Conservation (phyloP, 1,140 invertebrate species). For the Hypothenemus hampei region DNA sequence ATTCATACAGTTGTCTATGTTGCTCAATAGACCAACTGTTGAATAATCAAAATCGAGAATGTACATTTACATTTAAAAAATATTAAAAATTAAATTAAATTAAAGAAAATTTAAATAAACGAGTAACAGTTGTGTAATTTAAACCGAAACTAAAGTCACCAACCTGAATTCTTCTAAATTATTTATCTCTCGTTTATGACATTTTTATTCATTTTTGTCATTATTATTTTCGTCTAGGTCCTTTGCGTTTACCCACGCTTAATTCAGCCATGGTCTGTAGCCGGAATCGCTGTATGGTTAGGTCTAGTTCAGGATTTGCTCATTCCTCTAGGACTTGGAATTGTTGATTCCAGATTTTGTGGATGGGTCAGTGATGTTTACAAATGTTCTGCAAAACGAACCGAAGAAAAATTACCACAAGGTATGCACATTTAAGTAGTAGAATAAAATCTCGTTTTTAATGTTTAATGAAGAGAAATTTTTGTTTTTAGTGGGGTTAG, state of each 20-base stretch:
- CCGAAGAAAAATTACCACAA: constrained; percentile 42
- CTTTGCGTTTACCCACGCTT: constrained; percentile 40
- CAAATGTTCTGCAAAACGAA: constrained; percentile 36
- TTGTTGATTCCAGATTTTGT: constrained; percentile 47
- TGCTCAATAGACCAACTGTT: no score
- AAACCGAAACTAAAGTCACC: no score
- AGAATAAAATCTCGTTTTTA: background rate
- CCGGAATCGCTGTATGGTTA: constrained; percentile 44
- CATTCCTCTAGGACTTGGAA: constrained; percentile 44
- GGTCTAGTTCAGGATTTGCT: constrained; percentile 46
- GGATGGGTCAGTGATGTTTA: constrained; percentile 44
- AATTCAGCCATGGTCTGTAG: constrained; percentile 42
- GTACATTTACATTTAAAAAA: no score
- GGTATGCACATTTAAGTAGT: no score
- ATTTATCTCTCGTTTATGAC: no score
- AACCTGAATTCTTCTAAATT: no score
- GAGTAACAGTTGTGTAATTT: no score
- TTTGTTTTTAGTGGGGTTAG: constrained; percentile 49
- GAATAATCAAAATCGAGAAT: no score
- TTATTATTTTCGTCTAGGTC: constrained; percentile 41
- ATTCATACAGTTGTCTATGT: no score
- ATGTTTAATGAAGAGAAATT: background rate
- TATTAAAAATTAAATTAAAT: no score
- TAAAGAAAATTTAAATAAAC: no score
- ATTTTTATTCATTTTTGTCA: no score